Evolutionary conservation across 2,797 vertebrate species (phyloP).

Genomic region (Galagoides demidoff): DNA sequence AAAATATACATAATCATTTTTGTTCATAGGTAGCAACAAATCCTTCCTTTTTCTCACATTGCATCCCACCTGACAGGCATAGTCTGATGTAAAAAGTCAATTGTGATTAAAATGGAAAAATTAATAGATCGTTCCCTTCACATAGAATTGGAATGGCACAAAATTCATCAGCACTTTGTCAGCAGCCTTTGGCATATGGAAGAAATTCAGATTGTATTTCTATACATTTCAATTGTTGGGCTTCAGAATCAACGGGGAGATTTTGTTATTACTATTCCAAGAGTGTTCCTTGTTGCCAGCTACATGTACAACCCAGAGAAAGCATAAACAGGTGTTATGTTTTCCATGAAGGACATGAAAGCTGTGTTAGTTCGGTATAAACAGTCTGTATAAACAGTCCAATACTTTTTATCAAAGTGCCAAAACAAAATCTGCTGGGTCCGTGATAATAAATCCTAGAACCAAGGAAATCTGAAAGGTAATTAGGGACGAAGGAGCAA

Average conservation of each 20-base stretch:
- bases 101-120: not conserved
- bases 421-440: not conserved
- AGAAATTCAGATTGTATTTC: not conserved
- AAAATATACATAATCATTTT: not conserved
- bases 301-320: not conserved
- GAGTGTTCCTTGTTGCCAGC: not conserved
- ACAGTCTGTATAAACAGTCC: not conserved
- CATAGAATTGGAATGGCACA: not conserved
- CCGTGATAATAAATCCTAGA: slow-evolving; percentile 14
- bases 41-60: not conserved
- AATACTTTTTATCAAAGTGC: slow-evolving; percentile 42
- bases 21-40: not conserved
- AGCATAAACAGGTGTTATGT: not conserved
- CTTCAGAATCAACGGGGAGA: not conserved
- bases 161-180: not conserved
- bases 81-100: not conserved
- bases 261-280: slow-evolving; percentile 13
- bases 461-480: slow-evolving; percentile 53
- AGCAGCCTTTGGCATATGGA: not conserved
- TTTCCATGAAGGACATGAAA: slow-evolving; percentile 55
- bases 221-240: not conserved
- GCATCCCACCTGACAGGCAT: not conserved
- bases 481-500: slow-evolving; percentile 48
- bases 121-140: not conserved
- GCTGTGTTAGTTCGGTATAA: slow-evolving; percentile 24